Percentiles rank a stretch among this genome's conserved stretches.
Conservation (phyloP, 2,888 invertebrate species). For the Lasioglossum calceatum region DNA sequence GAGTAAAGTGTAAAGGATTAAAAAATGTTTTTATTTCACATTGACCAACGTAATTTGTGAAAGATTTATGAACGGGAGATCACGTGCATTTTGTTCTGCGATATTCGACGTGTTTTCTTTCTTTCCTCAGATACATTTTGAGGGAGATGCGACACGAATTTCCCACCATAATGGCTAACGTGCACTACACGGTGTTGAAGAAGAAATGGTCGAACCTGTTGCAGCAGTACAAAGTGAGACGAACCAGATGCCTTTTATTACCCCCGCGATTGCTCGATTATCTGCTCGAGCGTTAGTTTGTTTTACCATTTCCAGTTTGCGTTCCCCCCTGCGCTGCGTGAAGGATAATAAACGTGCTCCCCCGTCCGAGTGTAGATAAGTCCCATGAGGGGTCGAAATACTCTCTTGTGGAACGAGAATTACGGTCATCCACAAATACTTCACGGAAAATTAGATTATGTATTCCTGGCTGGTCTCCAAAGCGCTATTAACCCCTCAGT, state of each 20-base stretch:
- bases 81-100: neutral
- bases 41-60: neutral
- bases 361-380: constrained; percentile 1
- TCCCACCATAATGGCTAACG: constrained; percentile 78
- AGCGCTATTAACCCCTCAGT: neutral
- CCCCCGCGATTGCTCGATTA: constrained; percentile 33
- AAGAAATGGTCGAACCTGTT: constrained; percentile 80
- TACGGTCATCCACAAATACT: neutral
- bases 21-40: neutral
- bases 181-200: constrained; percentile 79
- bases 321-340: constrained; percentile 3
- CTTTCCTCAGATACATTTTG: constrained; percentile 73
- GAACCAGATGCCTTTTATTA: constrained; percentile 54
- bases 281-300: constrained; percentile 27
- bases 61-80: neutral
- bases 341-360: constrained; percentile 47
- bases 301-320: constrained; percentile 22
- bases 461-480: neutral
- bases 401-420: neutral
- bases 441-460: neutral
- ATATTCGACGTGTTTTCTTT: neutral
- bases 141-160: constrained; percentile 78
- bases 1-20: neutral
- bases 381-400: neutral
- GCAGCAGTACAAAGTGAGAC: constrained; percentile 79